phyloP scores from a whole-genome alignment of 1,140 invertebrate species.

The Trialeurodes vaporariorum region DNA sequence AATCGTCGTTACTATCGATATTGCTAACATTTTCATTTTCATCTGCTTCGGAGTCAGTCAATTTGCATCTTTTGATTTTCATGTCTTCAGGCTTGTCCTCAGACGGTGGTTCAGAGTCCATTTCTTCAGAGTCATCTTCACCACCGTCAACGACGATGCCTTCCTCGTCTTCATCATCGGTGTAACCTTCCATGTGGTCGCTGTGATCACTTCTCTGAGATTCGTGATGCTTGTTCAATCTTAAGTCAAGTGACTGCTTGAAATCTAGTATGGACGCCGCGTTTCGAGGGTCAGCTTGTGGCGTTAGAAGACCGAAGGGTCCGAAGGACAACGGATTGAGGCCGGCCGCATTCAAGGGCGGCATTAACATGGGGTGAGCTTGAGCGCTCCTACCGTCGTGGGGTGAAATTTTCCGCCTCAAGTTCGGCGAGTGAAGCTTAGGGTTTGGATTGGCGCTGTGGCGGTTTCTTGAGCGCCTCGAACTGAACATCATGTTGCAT shows the following conservation, averaged over 20 bases:
- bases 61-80: conserved; percentile 49
- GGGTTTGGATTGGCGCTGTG: conserved; percentile 98
- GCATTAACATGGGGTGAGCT: conserved; percentile 63
- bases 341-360: conserved; percentile 52
- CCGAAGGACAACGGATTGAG: conserved; percentile 56
- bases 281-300: conserved; percentile 57
- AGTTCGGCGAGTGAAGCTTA: conserved; percentile 90
- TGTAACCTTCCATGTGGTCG: conserved; percentile 36
- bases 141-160: conserved; percentile 49
- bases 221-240: conserved; percentile 36
- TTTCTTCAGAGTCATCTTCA: conserved; percentile 51
- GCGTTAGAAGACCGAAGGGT: conserved; percentile 57
- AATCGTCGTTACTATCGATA: conserved; percentile 61
- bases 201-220: conserved; percentile 21
- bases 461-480: conserved; percentile 83
- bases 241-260: conserved; percentile 51
- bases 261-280: conserved; percentile 48
- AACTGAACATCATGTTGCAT: conserved; percentile 99
- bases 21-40: conserved; percentile 54
- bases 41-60: conserved; percentile 44
- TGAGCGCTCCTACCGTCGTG: conserved; percentile 82
- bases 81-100: conserved; percentile 51
- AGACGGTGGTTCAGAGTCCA: conserved; percentile 33
- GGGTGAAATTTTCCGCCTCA: conserved; percentile 81
- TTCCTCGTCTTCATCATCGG: conserved; percentile 44